Percentiles rank a stretch among this genome's conserved stretches.
Conservation (phyloP, 2,888 invertebrate species). For the Tachina fera region DNA sequence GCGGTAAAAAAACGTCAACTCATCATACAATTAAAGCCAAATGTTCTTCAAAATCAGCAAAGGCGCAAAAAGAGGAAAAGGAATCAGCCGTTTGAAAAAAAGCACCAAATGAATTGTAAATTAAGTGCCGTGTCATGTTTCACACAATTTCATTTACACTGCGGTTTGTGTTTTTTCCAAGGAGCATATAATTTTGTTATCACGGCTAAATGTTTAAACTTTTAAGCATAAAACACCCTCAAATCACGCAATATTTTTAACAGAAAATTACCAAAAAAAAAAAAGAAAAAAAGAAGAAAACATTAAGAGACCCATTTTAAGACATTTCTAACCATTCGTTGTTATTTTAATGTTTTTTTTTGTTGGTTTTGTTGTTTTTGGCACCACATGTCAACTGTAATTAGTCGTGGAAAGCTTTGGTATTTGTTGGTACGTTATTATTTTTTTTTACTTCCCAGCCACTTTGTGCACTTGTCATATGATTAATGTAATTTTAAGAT, state of each 20-base stretch:
- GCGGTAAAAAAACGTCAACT: constrained; percentile 70
- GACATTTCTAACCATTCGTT: constrained; percentile 42
- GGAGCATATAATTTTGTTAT: constrained; percentile 52
- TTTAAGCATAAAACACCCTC: constrained; percentile 67
- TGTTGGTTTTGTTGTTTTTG: constrained; percentile 73
- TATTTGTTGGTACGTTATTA: constrained; percentile 5
- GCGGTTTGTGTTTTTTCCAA: constrained; percentile 56
- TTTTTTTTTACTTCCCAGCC: constrained; percentile 31
- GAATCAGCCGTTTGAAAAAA: constrained; percentile 54
- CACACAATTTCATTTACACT: constrained; percentile 75
- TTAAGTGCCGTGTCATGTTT: constrained; percentile 80
- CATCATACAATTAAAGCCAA: constrained; percentile 73
- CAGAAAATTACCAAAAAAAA: constrained; percentile 53
- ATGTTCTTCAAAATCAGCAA: constrained; percentile 55
- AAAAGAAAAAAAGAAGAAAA: not conserved
- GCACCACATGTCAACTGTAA: constrained; percentile 80
- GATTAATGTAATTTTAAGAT: constrained; percentile 75
- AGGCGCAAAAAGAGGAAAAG: constrained; percentile 36
- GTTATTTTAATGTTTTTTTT: constrained; percentile 14
- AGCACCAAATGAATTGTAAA: constrained; percentile 79
- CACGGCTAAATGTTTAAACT: constrained; percentile 63
- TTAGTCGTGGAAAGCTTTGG: constrained; percentile 73
- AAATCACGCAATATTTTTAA: constrained; percentile 63
- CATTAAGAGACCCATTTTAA: constrained; percentile 58
- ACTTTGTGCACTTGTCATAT: constrained; percentile 75